Evolutionary conservation across 2,113 vertebrate genomes (phyloP), one percentile per base, ranked within the genome.

Genomic region (Rhynchomys soricoides): DNA sequence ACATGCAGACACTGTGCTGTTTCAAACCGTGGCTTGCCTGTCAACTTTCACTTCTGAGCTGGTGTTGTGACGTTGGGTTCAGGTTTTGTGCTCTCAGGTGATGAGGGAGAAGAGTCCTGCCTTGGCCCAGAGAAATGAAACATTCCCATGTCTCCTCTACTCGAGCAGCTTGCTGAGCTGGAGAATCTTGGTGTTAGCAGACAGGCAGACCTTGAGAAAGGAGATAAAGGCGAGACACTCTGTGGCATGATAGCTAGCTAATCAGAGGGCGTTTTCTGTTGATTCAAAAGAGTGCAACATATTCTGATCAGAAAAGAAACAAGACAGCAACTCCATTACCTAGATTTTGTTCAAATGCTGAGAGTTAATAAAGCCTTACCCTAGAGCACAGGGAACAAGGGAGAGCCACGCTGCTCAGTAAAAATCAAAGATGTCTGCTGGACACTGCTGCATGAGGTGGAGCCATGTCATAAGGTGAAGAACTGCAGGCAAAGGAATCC

Each of bases 291-390:
- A 97, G 62, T 2, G 4, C 90, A 90, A 96, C 97, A 92, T 91
- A 95, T 79, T 97, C 98, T 94, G 82, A 62, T 3, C 95, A 91
- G 79, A 66, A 81, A 29, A 59, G 1, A 97, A 95, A 73, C 29
- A 97, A 94, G 52, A n/a, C 50, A 93, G 4, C 59, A 91, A 70
- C 79, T 24, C 34, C 43, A 48, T 93, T 57, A 98, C 95, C 98
- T 97, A 95, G 93, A 97, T 98, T 98, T 98, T 94, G 81, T 86
- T 97, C 91, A 94, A 97, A n/a, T 91, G 79, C 96, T 97, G 97
- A 98, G 96, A 97, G 93, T 97, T 97, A 97, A 98, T 98, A 97
- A 98, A 97, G 95, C 57, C 93, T 97, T 88, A 97, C 66, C 96
- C 88, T 94, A 97, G 89, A 97, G 22, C 74, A 89, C 87, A 96